Conservation (phyloP, 2,888 invertebrate genomes). For the Platycnemis pennipes region DNA sequence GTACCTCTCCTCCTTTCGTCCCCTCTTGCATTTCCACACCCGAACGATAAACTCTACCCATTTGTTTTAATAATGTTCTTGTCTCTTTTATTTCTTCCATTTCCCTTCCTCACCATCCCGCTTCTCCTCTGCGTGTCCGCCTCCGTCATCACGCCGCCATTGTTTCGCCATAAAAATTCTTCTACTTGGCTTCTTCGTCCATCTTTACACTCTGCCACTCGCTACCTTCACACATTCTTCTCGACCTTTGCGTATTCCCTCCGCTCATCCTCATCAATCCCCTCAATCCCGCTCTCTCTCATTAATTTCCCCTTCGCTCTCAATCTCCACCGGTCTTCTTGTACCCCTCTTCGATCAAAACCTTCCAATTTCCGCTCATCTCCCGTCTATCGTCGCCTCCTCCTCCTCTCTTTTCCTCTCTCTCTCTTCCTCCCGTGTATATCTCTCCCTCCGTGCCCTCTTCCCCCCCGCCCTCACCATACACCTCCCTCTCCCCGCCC, state of each 20-base stretch:
- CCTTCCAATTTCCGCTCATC: background rate
- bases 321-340: too few species aligned
- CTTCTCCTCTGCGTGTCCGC: background rate
- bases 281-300: background rate
- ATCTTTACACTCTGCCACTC: too few species aligned
- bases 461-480: background rate
- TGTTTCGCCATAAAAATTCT: too few species aligned
- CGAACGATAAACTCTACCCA: background rate
- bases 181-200: too few species aligned
- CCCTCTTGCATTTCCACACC: background rate
- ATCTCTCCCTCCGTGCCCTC: background rate
- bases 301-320: background rate
- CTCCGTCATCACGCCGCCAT: background rate
- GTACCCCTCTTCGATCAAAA: too few species aligned
- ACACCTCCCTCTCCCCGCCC: background rate
- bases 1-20: background rate
- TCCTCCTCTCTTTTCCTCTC: background rate
- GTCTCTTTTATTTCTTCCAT: background rate
- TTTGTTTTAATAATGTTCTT: slow-evolving; percentile 26
- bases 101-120: background rate
- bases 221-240: background rate
- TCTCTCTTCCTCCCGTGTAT: too few species aligned
- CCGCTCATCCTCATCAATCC: too few species aligned
- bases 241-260: background rate
- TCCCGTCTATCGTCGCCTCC: background rate